phyloP scores from a whole-genome alignment of 1,140 invertebrate species.

The Pseudomyrmex cubaensis region DNA sequence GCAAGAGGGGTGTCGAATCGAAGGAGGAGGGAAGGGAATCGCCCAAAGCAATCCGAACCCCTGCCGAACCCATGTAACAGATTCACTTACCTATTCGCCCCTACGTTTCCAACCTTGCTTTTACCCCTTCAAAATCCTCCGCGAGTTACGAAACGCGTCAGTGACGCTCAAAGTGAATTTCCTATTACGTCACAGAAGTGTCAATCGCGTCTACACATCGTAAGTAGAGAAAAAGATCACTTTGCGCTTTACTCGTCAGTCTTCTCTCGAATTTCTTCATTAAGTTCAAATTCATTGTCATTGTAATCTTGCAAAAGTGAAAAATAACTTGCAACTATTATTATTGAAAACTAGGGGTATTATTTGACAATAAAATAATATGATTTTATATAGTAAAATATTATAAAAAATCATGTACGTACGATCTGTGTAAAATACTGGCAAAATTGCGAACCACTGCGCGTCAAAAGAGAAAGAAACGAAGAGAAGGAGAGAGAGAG shows the following conservation, averaged over 20 bases:
- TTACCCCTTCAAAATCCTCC: conserved; percentile 60
- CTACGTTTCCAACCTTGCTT: conserved; percentile 55
- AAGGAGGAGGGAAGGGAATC: conserved; percentile 69
- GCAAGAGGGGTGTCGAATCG: conserved; percentile 23
- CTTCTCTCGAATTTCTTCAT: too few relatives aligned
- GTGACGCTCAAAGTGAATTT: conserved; percentile 63
- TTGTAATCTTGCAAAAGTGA: not conserved
- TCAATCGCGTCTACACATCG: not conserved
- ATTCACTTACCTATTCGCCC: conserved; percentile 78
- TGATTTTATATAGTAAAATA: not conserved
- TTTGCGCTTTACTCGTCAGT: not conserved
- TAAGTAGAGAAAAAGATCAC: not conserved
- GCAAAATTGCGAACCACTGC: conserved; percentile 62
- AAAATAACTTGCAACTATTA: not conserved
- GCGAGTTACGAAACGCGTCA: conserved; percentile 60
- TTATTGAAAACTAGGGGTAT: not conserved
- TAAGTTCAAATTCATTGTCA: not conserved
- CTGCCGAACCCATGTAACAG: conserved; percentile 71
- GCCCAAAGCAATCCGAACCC: conserved; percentile 74
- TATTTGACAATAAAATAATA: not conserved
- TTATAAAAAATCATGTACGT: conserved; percentile 1
- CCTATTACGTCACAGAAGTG: conserved; percentile 6
- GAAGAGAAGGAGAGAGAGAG: too few relatives aligned
- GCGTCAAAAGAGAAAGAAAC: conserved; percentile 55
- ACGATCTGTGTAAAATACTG: conserved; percentile 2